Percentiles rank a stretch among this genome's conserved stretches.
phyloP scores from a whole-genome alignment of 2,888 invertebrate species.

The Caenorhabditis virilis region DNA sequence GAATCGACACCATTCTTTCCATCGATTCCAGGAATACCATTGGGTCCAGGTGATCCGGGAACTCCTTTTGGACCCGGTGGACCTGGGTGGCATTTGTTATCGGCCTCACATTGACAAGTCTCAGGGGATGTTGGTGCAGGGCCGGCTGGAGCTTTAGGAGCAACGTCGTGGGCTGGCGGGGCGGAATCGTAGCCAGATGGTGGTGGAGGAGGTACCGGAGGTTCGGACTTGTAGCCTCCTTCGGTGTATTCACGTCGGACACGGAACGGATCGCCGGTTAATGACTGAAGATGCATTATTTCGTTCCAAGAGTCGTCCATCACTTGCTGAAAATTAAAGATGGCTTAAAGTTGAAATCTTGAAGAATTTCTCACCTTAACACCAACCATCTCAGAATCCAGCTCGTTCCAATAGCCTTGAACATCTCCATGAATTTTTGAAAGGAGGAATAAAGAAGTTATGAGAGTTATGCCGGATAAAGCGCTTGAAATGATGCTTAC shows the following conservation, averaged over 20 bases:
- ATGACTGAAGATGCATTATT: conserved; percentile 33
- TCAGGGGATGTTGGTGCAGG: conserved; percentile 30
- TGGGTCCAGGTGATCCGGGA: conserved; percentile 44
- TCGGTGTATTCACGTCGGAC: conserved; percentile 28
- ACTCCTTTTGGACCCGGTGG: conserved; percentile 46
- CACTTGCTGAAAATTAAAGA: conserved; percentile 17
- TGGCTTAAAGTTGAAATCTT: neutral
- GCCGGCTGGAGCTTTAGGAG: conserved; percentile 30
- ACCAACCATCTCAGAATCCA: conserved; percentile 43
- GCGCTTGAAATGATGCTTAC: conserved; percentile 45
- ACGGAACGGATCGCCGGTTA: conserved; percentile 21
- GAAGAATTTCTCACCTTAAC: conserved; percentile 20
- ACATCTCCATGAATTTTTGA: conserved; percentile 41
- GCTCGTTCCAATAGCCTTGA: conserved; percentile 42
- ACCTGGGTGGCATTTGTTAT: conserved; percentile 49
- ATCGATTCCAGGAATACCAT: conserved; percentile 47
- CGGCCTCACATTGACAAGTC: conserved; percentile 33
- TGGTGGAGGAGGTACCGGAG: conserved; percentile 4
- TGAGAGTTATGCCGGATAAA: conserved; percentile 39
- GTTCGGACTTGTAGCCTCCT: conserved; percentile 17
- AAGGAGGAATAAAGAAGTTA: conserved; percentile 35
- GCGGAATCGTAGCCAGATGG: conserved; percentile 25
- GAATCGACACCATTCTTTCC: conserved; percentile 46
- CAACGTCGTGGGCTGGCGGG: conserved; percentile 29
- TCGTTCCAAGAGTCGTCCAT: conserved; percentile 44